These are phyloP conservation scores for Molossus alvarezi DNA, from an alignment of 2,797 vertebrate genomes.

Conservation along the genomic window DNA sequence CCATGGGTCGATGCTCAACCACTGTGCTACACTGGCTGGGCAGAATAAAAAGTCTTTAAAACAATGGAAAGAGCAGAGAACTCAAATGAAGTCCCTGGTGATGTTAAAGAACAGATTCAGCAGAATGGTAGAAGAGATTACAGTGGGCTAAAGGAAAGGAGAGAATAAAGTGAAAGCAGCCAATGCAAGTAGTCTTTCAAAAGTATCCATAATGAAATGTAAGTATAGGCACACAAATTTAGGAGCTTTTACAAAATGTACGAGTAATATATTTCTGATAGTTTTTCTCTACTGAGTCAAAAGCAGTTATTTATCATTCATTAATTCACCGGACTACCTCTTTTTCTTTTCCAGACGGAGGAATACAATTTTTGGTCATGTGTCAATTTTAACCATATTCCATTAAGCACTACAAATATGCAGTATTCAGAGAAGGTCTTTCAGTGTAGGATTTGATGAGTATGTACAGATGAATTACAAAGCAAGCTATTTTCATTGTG, in stretches of 20 bases:
- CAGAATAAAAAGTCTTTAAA: constrained; percentile 5
- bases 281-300: constrained; percentile 54
- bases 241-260: not conserved
- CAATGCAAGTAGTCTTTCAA: not conserved
- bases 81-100: not conserved
- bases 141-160: not conserved
- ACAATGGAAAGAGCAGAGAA: constrained; percentile 22
- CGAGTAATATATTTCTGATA: not conserved
- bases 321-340: constrained; percentile 23
- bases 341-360: not conserved
- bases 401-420: constrained; percentile 45
- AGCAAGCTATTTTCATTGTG: constrained; percentile 59
- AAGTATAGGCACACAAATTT: constrained; percentile 50
- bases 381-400: constrained; percentile 44
- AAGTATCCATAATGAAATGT: constrained; percentile 7
- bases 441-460: constrained; percentile 26
- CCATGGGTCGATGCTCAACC: no score
- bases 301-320: constrained; percentile 24
- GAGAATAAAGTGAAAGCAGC: not conserved
- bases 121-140: not conserved
- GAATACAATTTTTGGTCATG: constrained; percentile 15
- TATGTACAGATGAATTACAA: constrained; percentile 24
- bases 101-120: constrained; percentile 6
- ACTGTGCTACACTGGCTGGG: no score
- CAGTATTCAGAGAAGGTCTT: constrained; percentile 42